Evolutionary conservation across 1,140 invertebrate genomes (phyloP).

Genomic region (Trigoniulus corallinus): DNA sequence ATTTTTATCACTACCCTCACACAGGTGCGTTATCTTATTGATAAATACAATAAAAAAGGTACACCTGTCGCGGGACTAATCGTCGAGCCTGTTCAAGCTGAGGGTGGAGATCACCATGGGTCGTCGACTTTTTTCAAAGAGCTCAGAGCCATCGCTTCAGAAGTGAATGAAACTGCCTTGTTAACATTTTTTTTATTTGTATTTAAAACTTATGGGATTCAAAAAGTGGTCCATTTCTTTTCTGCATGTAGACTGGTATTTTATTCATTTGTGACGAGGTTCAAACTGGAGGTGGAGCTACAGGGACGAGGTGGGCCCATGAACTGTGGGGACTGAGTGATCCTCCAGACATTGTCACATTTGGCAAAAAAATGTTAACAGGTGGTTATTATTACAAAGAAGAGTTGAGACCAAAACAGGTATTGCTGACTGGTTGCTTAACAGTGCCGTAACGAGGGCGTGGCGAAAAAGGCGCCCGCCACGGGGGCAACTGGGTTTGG

Average conservation of each 20-base stretch:
- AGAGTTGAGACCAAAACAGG: constrained; percentile 31
- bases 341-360: constrained; percentile 87
- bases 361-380: constrained; percentile 95
- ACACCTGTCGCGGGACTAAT: constrained; percentile 83
- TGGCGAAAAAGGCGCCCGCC: too few species aligned
- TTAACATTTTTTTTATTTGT: neutral
- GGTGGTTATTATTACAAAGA: constrained; percentile 81
- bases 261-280: constrained; percentile 89
- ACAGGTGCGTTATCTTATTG: constrained; percentile 57
- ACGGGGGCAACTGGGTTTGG: too few species aligned
- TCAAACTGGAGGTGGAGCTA: constrained; percentile 91
- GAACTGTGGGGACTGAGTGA: constrained; percentile 74
- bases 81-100: constrained; percentile 91
- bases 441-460: too few species aligned
- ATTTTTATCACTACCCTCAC: neutral
- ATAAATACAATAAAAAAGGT: constrained; percentile 52
- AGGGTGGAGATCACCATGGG: constrained; percentile 92
- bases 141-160: constrained; percentile 64
- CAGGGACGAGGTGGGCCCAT: constrained; percentile 95
- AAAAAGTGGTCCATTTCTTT: too few species aligned
- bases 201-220: too few species aligned
- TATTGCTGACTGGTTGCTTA: neutral
- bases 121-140: constrained; percentile 80
- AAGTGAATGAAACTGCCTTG: constrained; percentile 37
- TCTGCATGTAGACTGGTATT: constrained; percentile 36